Evolutionary conservation across 2,797 vertebrate species (phyloP).

Genomic region (Glyptemys insculpta): DNA sequence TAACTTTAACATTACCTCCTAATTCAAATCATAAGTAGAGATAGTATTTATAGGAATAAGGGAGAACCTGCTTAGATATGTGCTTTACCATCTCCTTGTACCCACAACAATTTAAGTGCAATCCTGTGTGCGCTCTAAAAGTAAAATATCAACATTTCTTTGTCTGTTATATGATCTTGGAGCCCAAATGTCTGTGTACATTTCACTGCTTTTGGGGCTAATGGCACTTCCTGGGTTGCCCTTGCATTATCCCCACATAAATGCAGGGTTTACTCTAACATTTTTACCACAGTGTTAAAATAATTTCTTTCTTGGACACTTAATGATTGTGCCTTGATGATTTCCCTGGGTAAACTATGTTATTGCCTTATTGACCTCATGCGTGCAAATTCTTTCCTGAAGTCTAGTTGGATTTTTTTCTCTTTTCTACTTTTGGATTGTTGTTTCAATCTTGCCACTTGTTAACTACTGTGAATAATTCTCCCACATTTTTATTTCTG

Average conservation of each 20-base stretch:
- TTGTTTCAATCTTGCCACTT: not conserved
- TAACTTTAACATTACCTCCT: not conserved
- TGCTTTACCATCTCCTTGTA: not conserved
- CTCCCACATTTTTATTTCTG: rapidly evolving
- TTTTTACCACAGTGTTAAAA: not conserved
- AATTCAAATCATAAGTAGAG: not conserved
- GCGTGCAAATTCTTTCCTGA: not conserved
- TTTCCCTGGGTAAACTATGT: not conserved
- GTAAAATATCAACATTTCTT: not conserved
- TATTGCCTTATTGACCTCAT: not conserved
- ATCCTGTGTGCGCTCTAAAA: not conserved
- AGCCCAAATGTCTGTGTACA: not conserved
- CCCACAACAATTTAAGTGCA: not conserved
- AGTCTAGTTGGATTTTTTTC: not conserved
- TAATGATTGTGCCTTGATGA: not conserved
- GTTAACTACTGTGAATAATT: not conserved
- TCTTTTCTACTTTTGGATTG: not conserved
- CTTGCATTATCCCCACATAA: not conserved
- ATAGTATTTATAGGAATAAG: not conserved
- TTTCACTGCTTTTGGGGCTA: not conserved
- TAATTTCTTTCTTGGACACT: not conserved
- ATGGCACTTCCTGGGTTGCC: not conserved
- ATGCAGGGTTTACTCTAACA: not conserved
- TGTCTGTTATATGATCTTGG: not conserved
- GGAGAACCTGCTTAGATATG: not conserved